A percentile compares a stretch with the other conserved stretches of the same genome.
Conservation (phyloP, 2,113 vertebrate species). For the Dipodomys stephensi region DNA sequence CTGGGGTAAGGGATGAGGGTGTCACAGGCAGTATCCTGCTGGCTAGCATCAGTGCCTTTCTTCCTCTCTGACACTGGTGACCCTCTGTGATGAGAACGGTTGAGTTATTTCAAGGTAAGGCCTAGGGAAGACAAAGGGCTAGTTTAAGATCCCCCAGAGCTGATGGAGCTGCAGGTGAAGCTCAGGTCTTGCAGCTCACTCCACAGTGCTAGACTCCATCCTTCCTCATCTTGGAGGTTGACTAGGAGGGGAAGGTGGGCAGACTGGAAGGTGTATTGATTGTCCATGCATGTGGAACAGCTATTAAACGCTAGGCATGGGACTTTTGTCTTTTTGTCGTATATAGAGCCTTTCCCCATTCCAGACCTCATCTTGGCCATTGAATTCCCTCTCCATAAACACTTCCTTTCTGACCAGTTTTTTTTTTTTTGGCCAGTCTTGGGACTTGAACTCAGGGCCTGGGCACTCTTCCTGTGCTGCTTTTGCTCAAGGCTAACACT, state of each 20-base stretch:
- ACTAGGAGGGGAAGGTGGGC: not conserved
- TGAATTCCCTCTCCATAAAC: not conserved
- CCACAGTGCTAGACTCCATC: not conserved
- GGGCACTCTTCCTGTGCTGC: no score
- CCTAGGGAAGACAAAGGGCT: not conserved
- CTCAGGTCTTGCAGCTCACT: not conserved
- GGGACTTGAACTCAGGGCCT: no score
- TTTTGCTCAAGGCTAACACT: no score
- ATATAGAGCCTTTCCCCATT: not conserved
- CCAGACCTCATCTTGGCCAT: not conserved
- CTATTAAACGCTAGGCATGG: accelerated
- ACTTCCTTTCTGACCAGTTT: not conserved
- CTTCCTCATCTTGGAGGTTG: not conserved
- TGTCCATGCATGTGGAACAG: accelerated
- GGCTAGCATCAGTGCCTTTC: not conserved
- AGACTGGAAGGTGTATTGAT: not conserved
- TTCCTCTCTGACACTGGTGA: not conserved
- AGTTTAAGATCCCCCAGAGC: not conserved
- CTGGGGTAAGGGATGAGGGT: not conserved
- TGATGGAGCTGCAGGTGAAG: not conserved
- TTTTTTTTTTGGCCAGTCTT: not conserved
- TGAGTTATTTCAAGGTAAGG: not conserved
- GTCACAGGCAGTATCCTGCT: no score
- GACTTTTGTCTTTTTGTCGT: no score
- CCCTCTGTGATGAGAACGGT: not conserved